Percentiles rank a stretch among this genome's conserved stretches.
phyloP scores from a whole-genome alignment of 2,797 vertebrate genomes.

The Poecilia picta region DNA sequence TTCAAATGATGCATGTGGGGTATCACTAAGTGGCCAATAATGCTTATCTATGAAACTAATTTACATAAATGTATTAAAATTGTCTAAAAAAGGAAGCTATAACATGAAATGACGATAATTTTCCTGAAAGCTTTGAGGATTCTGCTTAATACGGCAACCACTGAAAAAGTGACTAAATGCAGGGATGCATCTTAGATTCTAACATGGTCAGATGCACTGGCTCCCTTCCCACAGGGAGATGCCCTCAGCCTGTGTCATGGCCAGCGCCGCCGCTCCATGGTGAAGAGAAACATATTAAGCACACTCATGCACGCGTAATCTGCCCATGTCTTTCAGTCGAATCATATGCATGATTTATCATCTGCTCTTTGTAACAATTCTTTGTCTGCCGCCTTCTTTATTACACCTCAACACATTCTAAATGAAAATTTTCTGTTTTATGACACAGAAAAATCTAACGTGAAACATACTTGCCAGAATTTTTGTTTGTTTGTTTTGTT shows the following conservation, averaged over 20 bases:
- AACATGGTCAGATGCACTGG: constrained; percentile 73
- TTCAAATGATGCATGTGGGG: constrained; percentile 41
- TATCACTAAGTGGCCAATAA: constrained; percentile 19
- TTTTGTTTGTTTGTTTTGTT: background rate
- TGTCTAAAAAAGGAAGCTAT: background rate
- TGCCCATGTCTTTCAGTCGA: constrained; percentile 61
- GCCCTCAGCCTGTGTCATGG: constrained; percentile 64
- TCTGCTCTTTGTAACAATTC: constrained; percentile 28
- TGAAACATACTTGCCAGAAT: background rate
- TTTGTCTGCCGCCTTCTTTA: constrained; percentile 9
- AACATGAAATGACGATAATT: constrained; percentile 11
- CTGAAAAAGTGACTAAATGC: constrained; percentile 18
- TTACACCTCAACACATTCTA: constrained; percentile 1
- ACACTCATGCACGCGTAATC: constrained; percentile 75
- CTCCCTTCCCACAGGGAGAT: constrained; percentile 66
- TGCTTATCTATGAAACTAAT: constrained; percentile 23
- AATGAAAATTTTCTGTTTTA: constrained; percentile 1
- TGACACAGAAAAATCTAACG: background rate
- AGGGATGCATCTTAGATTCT: constrained; percentile 71
- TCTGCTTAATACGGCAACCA: constrained; percentile 38
- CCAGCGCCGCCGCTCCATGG: constrained; percentile 53
- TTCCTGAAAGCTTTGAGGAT: background rate
- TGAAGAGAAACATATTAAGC: constrained; percentile 71
- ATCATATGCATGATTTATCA: constrained; percentile 46
- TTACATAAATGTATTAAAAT: constrained; percentile 6